Base-by-base conservation (phyloP, 2,797 vertebrate species). In the Lepidocolaptes lacrymiger region DNA sequence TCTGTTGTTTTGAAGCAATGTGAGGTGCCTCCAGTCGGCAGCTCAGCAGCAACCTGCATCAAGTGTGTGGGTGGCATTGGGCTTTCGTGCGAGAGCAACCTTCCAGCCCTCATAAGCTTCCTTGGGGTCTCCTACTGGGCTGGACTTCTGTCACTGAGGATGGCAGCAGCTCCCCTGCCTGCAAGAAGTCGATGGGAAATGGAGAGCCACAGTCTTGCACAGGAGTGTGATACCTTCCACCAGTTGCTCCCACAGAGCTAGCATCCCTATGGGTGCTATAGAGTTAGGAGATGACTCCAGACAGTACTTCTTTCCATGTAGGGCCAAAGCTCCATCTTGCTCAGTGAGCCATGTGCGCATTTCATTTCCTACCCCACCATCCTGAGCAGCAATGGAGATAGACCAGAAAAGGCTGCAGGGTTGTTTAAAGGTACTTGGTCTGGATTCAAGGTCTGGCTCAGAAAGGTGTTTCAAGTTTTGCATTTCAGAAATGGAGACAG, bases 381-480 rank as follows among this genome's bases (percentile, higher is more conserved):
- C 82, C 62, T 69, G 58, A 85, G 58, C 43, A 81, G 69, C 26
- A 68, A n/a, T 37, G 5, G 34, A 77, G 37, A 39, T 8, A 64
- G 48, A 44, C 24, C 46, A 58, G 43, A 75, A 69, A 28, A 67
- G 43, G 26, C 49, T 61, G 41, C 66, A 75, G n/a, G 4, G 8
- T 32, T 75, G 12, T 84, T 78, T 73, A 44, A 75, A 82, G 52
- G 32, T 44, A 58, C 36, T 34, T 69, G 21, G 17, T 76, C 61
- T 84, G 43, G 36, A 62, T 72, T 72, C 22, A 66, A 55, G 22
- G 11, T 39, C 46, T 83, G 27, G 17, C 56, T 75, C 24, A 59
- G 78, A 52, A 89, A 92, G 34, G 16, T 43, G 51, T 90, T 94
- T 78, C 59, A 74, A 68, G 28, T 71, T 68, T 88, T 86, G n/a